Base-by-base conservation (phyloP, 2,888 invertebrate species). In the Lithophane socia region DNA sequence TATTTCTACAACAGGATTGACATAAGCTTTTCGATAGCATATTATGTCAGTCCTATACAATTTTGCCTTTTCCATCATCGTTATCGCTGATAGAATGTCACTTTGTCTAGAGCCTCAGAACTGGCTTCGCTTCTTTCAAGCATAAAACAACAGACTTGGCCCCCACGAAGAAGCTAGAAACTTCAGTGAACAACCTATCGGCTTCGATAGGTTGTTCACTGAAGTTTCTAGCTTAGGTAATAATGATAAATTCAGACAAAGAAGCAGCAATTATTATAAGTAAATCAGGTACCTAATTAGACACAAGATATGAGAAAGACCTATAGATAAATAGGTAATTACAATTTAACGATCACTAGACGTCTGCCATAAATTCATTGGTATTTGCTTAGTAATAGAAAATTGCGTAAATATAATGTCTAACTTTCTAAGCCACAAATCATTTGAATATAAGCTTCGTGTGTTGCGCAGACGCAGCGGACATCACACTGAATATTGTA, bases 401-500 rank as follows among this genome's bases (percentile, higher is more conserved):
- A 78, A 78, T 84, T 82, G 63, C 82, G 72, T 75, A 81, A 85
- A 81, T 65, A 49, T 49, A 49, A 49, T 58, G 58, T 37, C 66
- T 21, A 73, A 73, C 82, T 76, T 84, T 82, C 85, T 66, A 79
- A 79, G 65, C 68, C 72, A 82, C 78, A 84, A 84, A 86, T 86
- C 80, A 86, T 82, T 79, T 80, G 71, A 80, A 82, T 82, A 82
- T 82, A 71, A 78, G 69, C 73, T 73, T 82, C 80, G 77, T 63
- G 77, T 52, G 47, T 68, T 89, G 87, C 87, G 89, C 87, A 89
- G 89, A 78, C 82, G 85, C 83, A 83, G 47, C 74, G 79, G 79
- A 85, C 82, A 83, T 83, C 87, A 85, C 74, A 85, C 84, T 79
- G 80, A 73, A 84, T 83, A 86, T 80, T 82, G 85, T 90, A 88